Conservation (phyloP, 2,888 invertebrate genomes). For the Ptychoptera contaminata region DNA sequence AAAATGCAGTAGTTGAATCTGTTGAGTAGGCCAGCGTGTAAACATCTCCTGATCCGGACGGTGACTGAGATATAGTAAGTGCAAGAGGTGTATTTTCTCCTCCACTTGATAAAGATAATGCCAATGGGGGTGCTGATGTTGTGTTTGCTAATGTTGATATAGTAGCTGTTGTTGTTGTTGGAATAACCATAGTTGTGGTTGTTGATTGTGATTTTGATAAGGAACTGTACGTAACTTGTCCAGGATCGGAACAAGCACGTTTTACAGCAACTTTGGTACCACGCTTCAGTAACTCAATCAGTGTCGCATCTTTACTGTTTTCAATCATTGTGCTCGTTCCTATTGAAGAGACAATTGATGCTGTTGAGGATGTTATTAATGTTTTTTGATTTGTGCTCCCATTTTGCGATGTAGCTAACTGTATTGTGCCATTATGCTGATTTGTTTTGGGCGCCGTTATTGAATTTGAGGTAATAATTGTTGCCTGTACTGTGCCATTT, state of each 20-base stretch:
- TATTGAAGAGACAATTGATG: constrained; percentile 12
- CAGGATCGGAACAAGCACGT: constrained; percentile 56
- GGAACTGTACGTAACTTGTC: constrained; percentile 31
- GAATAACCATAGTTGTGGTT: constrained; percentile 9
- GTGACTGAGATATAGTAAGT: constrained; percentile 25
- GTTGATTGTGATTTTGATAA: constrained; percentile 2
- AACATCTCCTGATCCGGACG: constrained; percentile 34
- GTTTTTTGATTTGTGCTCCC: constrained; percentile 20
- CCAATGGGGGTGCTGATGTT: constrained; percentile 32
- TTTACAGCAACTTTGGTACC: constrained; percentile 56
- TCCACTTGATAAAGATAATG: constrained; percentile 20
- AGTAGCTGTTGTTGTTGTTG: constrained; percentile 10
- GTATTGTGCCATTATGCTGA: constrained; percentile 21
- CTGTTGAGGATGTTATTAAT: constrained; percentile 19
- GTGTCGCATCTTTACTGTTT: constrained; percentile 51
- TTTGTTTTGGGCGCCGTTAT: constrained; percentile 20
- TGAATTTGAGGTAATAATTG: no score
- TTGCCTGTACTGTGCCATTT: neutral
- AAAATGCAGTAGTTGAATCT: constrained; percentile 46
- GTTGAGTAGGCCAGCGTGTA: constrained; percentile 41
- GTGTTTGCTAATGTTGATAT: constrained; percentile 31
- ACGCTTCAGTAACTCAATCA: constrained; percentile 62
- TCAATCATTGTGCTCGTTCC: constrained; percentile 1
- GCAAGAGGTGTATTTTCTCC: constrained; percentile 22
- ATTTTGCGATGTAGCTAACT: constrained; percentile 26